Percentiles rank a stretch among this genome's conserved stretches.
These are phyloP conservation scores for Vanessa atalanta DNA, from an alignment of 1,140 invertebrate genomes.

Conservation along the genomic window DNA sequence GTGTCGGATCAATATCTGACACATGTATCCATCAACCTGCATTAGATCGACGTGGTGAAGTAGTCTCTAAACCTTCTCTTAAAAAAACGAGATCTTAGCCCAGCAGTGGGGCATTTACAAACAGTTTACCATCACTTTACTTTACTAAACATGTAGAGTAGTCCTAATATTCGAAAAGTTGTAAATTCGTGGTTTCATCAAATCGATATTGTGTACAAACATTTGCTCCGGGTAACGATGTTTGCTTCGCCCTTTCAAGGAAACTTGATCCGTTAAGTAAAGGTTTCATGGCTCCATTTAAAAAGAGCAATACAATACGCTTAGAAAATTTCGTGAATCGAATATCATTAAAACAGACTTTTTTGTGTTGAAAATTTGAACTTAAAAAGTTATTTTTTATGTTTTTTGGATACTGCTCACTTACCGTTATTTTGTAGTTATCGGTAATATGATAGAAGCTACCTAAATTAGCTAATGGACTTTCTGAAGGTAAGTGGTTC, in stretches of 20 bases:
- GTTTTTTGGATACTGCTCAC: too few relatives aligned
- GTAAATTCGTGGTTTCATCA: conserved; percentile 9
- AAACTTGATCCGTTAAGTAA: conserved; percentile 29
- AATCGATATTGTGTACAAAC: conserved; percentile 30
- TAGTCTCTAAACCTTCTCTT: too few relatives aligned
- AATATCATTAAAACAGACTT: background rate
- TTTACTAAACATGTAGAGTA: background rate
- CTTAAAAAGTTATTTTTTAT: background rate
- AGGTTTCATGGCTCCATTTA: conserved; percentile 17
- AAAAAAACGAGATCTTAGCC: too few relatives aligned
- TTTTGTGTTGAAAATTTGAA: background rate
- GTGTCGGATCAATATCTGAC: too few relatives aligned
- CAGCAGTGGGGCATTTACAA: too few relatives aligned
- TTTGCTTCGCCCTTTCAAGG: conserved; percentile 34
- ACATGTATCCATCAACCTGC: too few relatives aligned
- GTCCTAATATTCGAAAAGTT: conserved; percentile 8
- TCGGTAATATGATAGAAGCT: too few relatives aligned
- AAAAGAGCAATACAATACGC: background rate
- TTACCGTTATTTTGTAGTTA: too few relatives aligned
- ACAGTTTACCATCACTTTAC: background rate
- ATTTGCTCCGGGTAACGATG: conserved; percentile 25
- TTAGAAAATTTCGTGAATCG: background rate
- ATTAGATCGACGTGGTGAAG: too few relatives aligned
- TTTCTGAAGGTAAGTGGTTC: too few relatives aligned
- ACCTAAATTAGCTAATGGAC: too few relatives aligned